Percentiles rank a stretch among this genome's conserved stretches.
Conservation (phyloP, 2,888 invertebrate species). For the Plemyria rubiginata region DNA sequence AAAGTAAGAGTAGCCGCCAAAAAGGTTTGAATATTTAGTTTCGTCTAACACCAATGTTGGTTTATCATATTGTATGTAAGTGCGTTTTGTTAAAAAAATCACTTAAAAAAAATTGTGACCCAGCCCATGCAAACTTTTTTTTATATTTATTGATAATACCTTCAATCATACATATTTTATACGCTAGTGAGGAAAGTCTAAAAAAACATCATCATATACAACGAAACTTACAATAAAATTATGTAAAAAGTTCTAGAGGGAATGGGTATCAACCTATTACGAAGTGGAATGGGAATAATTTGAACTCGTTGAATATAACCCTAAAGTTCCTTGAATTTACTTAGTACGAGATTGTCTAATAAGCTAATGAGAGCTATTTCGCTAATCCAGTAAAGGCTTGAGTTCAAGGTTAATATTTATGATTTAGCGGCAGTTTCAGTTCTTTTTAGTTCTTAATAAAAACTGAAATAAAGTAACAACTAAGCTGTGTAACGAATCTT, state of each 20-base stretch:
- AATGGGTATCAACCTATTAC: not conserved
- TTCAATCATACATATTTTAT: too few species aligned
- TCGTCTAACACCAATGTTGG: too few species aligned
- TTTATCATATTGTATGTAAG: too few species aligned
- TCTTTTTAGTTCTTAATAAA: not conserved
- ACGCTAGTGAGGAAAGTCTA: too few species aligned
- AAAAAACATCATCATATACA: too few species aligned
- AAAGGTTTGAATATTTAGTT: too few species aligned
- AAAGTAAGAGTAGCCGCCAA: too few species aligned
- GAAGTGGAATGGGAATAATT: not conserved
- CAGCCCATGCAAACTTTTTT: too few species aligned
- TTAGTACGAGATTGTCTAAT: conserved; percentile 35
- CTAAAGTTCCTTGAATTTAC: conserved; percentile 26
- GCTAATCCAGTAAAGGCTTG: conserved; percentile 19
- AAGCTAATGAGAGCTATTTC: conserved; percentile 38
- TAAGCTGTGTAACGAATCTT: too few species aligned
- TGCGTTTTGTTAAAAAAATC: too few species aligned
- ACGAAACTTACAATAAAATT: not conserved
- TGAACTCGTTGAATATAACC: conserved; percentile 18
- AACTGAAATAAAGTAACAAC: not conserved
- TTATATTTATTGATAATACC: too few species aligned
- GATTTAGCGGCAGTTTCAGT: conserved; percentile 12
- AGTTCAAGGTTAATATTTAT: conserved; percentile 32
- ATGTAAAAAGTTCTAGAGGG: not conserved
- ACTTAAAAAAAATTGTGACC: too few species aligned